Base-by-base conservation (phyloP, 2,113 vertebrate species). In the Zootoca vivipara region DNA sequence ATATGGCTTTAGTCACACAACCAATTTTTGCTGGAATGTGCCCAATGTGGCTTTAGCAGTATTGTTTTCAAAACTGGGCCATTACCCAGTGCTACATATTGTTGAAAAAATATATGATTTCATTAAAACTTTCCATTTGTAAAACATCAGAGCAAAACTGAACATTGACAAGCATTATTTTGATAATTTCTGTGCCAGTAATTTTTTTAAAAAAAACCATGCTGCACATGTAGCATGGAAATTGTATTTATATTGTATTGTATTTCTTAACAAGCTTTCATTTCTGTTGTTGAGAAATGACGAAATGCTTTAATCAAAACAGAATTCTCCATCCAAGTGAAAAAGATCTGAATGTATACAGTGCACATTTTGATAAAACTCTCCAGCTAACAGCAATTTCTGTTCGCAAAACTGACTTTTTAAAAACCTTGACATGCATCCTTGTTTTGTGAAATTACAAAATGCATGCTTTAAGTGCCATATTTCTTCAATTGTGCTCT, bases 201-300 rank as follows among this genome's bases (percentile, higher is more conserved):
- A 18, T 33, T 62, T 56, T 58, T n/a, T 52, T 52, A 10, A 10
- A 18, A 38, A n/a, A 73, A 73, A 12, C 46, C n/a, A 38, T 22
- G 70, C 28, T 83, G 42, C 82, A 33, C n/a, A 26, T 73, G 30
- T 56, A 84, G 69, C 70, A 75, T 75, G 30, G n/a, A 73, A 73
- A 74, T 38, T 74, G n/a, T 33, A 74, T 85, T 85, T 85, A 82
- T 82, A 35, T 65, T 82, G 58, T 82, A 35, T 38, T 82, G 58
- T 64, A 77, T 26, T 77, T 77, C 33, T 52, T 42, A 83, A 72
- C 30, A 72, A 67, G 42, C 67, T 72, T 70, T 83, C 38, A 33
- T 83, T 83, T 42, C 81, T 83, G 18, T 72, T 46, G 67, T 24
- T 83, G 82, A 83, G 30, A 83, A 83, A 46, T 83, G 28, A n/a